Evolutionary conservation across 2,113 vertebrate genomes (phyloP).

Genomic region (Sander lucioperca): DNA sequence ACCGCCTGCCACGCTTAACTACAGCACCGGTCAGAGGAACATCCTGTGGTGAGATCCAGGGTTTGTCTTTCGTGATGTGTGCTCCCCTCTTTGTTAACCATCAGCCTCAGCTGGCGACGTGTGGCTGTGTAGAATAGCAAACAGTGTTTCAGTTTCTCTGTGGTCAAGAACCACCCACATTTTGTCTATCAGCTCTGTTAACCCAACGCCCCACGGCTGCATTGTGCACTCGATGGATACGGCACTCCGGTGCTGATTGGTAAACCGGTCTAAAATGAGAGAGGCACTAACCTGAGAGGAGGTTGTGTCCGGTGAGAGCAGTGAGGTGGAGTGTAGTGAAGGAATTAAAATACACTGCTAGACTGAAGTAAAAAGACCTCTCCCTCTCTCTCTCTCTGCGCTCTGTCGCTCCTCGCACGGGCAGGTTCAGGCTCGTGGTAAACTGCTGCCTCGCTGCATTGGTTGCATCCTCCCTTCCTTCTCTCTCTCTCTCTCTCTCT

Average conservation of each 20-base stretch:
- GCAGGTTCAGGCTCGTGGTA: constrained; percentile 72
- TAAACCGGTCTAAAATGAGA: constrained; percentile 10
- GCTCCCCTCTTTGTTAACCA: constrained; percentile 69
- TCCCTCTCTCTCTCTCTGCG: constrained; percentile 18
- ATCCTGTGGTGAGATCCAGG: constrained; percentile 58
- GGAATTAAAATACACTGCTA: constrained; percentile 50
- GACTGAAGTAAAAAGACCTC: constrained; percentile 43
- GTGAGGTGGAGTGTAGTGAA: constrained; percentile 17
- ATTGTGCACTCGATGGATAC: constrained; percentile 35
- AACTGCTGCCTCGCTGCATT: constrained; percentile 72
- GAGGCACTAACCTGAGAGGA: constrained; percentile 71
- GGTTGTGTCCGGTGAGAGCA: constrained; percentile 21
- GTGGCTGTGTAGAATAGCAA: constrained; percentile 20
- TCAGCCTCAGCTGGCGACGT: constrained; percentile 34
- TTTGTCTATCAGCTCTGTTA: constrained; percentile 27
- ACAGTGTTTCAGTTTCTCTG: background rate
- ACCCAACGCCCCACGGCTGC: constrained; percentile 45
- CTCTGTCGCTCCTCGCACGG: constrained; percentile 51
- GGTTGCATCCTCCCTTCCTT: constrained; percentile 68
- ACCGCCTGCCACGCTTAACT: constrained; percentile 10
- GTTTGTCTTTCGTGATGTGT: constrained; percentile 45
- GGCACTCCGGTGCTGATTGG: background rate
- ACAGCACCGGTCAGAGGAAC: constrained; percentile 25
- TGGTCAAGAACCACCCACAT: constrained; percentile 48
- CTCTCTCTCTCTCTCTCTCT: constrained; percentile 39